These are phyloP conservation scores for Spicauda simplicius DNA, from an alignment of 2,888 invertebrate species.

Conservation along the genomic window DNA sequence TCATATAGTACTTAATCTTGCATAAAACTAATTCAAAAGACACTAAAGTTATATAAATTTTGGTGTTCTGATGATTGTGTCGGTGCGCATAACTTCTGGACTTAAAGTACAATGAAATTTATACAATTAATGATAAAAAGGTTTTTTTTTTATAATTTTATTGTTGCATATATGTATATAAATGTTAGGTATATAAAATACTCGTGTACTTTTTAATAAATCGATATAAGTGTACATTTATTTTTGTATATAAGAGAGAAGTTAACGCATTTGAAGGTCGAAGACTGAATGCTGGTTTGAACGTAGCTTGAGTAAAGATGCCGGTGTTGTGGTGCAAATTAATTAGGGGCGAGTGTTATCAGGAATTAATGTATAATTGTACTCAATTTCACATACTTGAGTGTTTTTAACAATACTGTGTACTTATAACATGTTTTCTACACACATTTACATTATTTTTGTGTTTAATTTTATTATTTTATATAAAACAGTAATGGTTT, in stretches of 20 bases:
- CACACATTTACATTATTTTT: no score
- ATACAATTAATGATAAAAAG: slow-evolving; percentile 44
- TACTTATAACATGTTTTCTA: no score
- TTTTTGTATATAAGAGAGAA: slow-evolving; percentile 47
- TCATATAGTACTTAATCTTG: slow-evolving; percentile 16
- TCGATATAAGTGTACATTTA: slow-evolving; percentile 30
- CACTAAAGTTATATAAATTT: not conserved
- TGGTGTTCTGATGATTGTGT: not conserved
- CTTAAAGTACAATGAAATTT: slow-evolving; percentile 63
- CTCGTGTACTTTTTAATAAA: slow-evolving; percentile 1
- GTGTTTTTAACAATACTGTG: not conserved
- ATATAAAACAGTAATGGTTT: no score
- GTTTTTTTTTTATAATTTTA: slow-evolving; percentile 22
- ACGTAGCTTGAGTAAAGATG: slow-evolving; percentile 23
- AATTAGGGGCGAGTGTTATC: not conserved
- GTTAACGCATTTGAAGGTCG: no score
- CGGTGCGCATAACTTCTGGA: slow-evolving; percentile 39
- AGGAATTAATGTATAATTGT: not conserved
- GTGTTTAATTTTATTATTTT: no score
- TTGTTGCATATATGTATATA: slow-evolving; percentile 12
- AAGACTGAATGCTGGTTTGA: slow-evolving; percentile 51
- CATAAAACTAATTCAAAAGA: not conserved
- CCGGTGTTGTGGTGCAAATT: not conserved
- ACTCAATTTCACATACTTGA: not conserved
- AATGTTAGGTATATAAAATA: slow-evolving; percentile 9